phyloP scores from a whole-genome alignment of 2,888 invertebrate genomes.

The Epinotia demarniana region DNA sequence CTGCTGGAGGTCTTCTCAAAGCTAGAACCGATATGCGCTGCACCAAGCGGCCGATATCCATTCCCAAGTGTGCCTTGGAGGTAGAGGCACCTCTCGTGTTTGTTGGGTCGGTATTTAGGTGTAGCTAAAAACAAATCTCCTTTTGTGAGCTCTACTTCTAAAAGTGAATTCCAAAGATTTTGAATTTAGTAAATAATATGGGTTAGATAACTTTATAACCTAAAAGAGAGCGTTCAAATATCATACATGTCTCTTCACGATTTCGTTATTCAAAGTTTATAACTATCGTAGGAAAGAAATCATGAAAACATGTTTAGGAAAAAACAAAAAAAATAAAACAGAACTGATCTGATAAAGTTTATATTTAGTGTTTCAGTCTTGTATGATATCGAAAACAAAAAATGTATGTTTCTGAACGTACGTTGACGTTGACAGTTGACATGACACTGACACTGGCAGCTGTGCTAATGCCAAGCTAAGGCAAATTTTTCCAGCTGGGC shows the following conservation, averaged over 20 bases:
- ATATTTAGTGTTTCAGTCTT: neutral
- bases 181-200: neutral
- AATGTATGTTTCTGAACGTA: constrained; percentile 4
- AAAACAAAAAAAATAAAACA: no score
- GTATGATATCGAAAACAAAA: neutral
- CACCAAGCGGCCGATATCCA: constrained; percentile 33
- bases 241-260: neutral
- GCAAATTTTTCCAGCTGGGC: neutral
- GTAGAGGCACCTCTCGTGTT: neutral
- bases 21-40: constrained; percentile 32
- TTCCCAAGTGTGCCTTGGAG: constrained; percentile 1
- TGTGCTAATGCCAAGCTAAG: no score
- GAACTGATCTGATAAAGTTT: no score
- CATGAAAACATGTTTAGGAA: no score
- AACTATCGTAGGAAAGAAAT: neutral
- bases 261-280: neutral
- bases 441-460: neutral
- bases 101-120: neutral
- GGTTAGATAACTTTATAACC: constrained; percentile 16
- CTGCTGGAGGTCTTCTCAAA: constrained; percentile 32
- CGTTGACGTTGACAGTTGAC: neutral
- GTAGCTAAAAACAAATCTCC: neutral
- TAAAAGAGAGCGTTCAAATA: neutral
- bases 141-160: neutral
- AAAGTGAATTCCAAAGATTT: neutral